Evolutionary conservation across 2,113 vertebrate species (phyloP).

Genomic region (Pseudorhombus dupliciocellatus): DNA sequence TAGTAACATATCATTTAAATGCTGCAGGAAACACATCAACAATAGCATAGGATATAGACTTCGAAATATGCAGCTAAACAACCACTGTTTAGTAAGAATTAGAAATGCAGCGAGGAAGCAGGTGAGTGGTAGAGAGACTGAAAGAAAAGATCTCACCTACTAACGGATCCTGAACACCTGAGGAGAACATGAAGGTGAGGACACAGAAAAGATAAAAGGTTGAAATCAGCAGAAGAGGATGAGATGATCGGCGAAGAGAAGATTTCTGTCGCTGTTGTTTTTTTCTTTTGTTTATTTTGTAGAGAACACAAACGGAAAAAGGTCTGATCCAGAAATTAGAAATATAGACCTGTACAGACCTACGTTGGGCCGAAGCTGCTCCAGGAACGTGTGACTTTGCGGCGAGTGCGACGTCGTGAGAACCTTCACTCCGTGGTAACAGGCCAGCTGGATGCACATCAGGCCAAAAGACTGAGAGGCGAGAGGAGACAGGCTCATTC

Average conservation of each 20-base stretch:
- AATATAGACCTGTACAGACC: conserved; percentile 68
- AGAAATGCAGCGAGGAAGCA: neutral
- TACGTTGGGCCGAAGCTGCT: conserved; percentile 85
- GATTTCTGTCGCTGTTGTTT: neutral
- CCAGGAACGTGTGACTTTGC: conserved; percentile 87
- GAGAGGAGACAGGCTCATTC: neutral
- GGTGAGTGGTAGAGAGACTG: conserved; percentile 10
- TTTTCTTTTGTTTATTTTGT: neutral
- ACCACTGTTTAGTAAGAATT: neutral
- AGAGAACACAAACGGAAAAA: neutral
- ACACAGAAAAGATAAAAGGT: neutral
- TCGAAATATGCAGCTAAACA: neutral
- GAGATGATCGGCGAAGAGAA: neutral
- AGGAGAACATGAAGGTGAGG: neutral
- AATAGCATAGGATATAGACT: too few species aligned
- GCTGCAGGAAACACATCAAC: neutral
- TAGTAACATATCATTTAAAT: neutral
- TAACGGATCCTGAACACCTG: conserved; percentile 79
- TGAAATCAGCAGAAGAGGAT: neutral
- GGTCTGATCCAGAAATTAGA: neutral
- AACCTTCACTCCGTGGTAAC: conserved; percentile 91
- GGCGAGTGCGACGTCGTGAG: conserved; percentile 86
- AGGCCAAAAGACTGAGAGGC: conserved; percentile 85
- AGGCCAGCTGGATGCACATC: conserved; percentile 92
- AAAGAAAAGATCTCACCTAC: conserved; percentile 72